Base-by-base conservation (phyloP, 2,888 invertebrate species). In the Thera britannica region DNA sequence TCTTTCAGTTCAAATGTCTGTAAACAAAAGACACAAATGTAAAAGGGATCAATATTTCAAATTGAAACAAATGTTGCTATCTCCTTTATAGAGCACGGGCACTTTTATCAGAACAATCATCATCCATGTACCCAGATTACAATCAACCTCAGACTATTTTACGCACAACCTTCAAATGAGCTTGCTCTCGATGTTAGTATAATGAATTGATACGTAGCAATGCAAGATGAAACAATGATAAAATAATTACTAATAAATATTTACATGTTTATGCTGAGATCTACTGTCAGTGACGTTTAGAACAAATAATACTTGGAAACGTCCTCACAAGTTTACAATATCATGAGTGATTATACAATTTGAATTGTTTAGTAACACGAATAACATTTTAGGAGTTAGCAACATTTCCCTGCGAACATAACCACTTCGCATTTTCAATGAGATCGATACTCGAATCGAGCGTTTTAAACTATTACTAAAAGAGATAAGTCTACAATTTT, bases 131-230 rank as follows among this genome's bases (percentile, higher is more conserved):
- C 67, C 78, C 78, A 71, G 79, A 79, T 79, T 79, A 86, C 83
- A 83, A 87, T 82, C 83, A 85, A 83, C 75, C 75, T 86, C 85
- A 86, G 80, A 88, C 84, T 86, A 86, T 83, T 82, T 78, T 79
- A 84, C 77, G 83, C 91, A 91, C 90, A 91, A 91, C 91, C 91
- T 85, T 90, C 73, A 84, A 81, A 90, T 90, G 90, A 90, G 89
- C 89, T 84, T 80, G 75, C 71, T 76, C 78, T 78, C 73, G 70
- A 55, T 76, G 75, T 80, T 71, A 77, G 75, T 77, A 74, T 73
- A 75, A 74, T 77, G 74, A 75, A 78, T 77, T 75, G 75, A 77
- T 80, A 74, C 75, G 74, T 62, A 71, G 68, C 58, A 44, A 72
- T 67, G 55, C 62, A 58, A 69, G 63, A 75, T 74, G 62, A 77